These are phyloP conservation scores for Merodon equestris DNA, from an alignment of 2,888 invertebrate genomes.

Conservation along the genomic window DNA sequence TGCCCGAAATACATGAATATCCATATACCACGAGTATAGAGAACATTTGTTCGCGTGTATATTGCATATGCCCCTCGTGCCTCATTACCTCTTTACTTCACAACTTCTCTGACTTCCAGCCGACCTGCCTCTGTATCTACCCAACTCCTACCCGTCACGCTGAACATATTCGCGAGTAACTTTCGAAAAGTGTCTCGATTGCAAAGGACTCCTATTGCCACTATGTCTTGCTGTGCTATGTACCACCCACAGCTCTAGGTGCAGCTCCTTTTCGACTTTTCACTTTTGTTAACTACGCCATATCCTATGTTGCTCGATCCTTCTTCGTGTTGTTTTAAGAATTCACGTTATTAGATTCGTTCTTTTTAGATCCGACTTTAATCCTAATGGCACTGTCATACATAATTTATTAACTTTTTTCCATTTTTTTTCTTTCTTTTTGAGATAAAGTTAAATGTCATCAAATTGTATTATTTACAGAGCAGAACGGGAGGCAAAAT, in stretches of 20 bases:
- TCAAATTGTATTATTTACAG: constrained; percentile 66
- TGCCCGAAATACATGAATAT: not conserved
- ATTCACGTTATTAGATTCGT: constrained; percentile 50
- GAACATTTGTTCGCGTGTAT: too few relatives aligned
- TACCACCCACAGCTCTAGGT: not conserved
- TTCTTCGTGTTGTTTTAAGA: constrained; percentile 15
- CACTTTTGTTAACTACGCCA: too few relatives aligned
- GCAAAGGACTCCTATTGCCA: constrained; percentile 44
- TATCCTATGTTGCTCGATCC: too few relatives aligned
- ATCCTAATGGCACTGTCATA: constrained; percentile 66
- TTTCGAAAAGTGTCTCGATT: constrained; percentile 60
- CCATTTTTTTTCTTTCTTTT: constrained; percentile 13
- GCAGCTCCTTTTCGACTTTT: not conserved
- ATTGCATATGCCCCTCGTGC: constrained; percentile 19
- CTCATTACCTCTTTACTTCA: not conserved
- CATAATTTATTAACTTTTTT: constrained; percentile 60
- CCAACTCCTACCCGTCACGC: not conserved
- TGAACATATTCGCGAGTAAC: constrained; percentile 22
- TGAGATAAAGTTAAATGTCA: constrained; percentile 62
- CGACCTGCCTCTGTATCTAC: not conserved
- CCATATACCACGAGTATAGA: too few relatives aligned
- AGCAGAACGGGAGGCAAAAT: constrained; percentile 21
- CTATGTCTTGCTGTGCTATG: constrained; percentile 18
- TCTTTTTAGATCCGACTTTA: constrained; percentile 50
- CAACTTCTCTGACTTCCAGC: not conserved